phyloP scores from a whole-genome alignment of 64 coral and sea anemone species.

The Porites lutea region DNA sequence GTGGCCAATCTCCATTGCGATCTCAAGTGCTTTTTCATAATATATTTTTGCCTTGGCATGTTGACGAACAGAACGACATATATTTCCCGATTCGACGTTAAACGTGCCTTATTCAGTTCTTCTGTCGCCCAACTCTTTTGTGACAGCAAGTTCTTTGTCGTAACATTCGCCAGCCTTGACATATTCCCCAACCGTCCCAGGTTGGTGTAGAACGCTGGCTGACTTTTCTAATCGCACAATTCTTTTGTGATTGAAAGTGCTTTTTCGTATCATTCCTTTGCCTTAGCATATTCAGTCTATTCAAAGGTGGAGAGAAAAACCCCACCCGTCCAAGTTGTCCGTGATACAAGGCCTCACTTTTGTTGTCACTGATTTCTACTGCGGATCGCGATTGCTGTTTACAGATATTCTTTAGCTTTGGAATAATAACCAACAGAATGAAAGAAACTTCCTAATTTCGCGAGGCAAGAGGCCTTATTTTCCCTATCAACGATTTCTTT shows the following conservation, averaged over 20 bases:
- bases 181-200: background rate
- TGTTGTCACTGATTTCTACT: background rate
- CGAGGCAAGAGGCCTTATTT: background rate
- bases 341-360: no score
- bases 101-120: background rate
- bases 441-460: background rate
- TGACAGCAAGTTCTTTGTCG: background rate
- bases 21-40: background rate
- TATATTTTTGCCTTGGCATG: background rate
- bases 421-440: background rate
- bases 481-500: background rate
- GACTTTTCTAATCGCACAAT: no score
- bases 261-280: no score
- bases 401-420: background rate
- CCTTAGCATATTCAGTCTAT: no score
- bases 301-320: no score
- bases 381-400: background rate
- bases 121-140: background rate
- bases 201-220: background rate
- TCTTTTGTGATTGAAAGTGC: no score
- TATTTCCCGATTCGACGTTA: background rate
- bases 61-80: background rate
- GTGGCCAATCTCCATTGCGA: background rate
- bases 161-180: background rate
- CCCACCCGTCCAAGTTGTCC: no score